Conservation (phyloP, 2,113 vertebrate species). For the Chauna torquata region DNA sequence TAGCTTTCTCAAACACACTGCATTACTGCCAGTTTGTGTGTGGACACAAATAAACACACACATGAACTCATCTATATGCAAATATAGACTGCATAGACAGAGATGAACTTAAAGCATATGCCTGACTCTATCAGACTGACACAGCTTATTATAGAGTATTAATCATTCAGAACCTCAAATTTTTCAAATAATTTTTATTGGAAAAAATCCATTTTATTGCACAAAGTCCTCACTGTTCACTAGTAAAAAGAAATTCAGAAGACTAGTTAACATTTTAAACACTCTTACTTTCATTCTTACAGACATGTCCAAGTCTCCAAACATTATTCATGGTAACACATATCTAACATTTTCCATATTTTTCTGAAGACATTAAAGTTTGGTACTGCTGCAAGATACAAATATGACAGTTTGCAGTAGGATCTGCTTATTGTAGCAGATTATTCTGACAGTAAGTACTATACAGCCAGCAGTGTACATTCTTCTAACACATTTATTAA, state of each 20-base stretch:
- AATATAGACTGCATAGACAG: neutral
- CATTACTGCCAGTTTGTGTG: neutral
- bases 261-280: conserved; percentile 45
- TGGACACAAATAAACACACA: neutral
- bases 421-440: conserved; percentile 55
- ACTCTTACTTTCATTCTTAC: conserved; percentile 42
- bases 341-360: conserved; percentile 63
- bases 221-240: neutral
- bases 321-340: conserved; percentile 49
- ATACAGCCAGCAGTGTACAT: neutral
- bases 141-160: neutral
- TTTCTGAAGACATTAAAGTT: conserved; percentile 52
- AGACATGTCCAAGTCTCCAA: conserved; percentile 34
- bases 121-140: neutral
- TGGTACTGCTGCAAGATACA: conserved; percentile 48
- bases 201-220: conserved; percentile 29
- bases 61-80: neutral
- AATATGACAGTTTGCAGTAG: conserved; percentile 66
- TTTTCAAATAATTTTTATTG: conserved; percentile 3
- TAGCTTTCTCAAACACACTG: neutral
- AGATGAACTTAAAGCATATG: neutral
- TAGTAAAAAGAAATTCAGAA: conserved; percentile 42
- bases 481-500: conserved; percentile 31
- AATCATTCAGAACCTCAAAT: neutral
- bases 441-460: conserved; percentile 64